A percentile compares a stretch with the other conserved stretches of the same genome.
Evolutionary conservation across 2,113 vertebrate species (phyloP).

Genomic region (Shinisaurus crocodilurus): DNA sequence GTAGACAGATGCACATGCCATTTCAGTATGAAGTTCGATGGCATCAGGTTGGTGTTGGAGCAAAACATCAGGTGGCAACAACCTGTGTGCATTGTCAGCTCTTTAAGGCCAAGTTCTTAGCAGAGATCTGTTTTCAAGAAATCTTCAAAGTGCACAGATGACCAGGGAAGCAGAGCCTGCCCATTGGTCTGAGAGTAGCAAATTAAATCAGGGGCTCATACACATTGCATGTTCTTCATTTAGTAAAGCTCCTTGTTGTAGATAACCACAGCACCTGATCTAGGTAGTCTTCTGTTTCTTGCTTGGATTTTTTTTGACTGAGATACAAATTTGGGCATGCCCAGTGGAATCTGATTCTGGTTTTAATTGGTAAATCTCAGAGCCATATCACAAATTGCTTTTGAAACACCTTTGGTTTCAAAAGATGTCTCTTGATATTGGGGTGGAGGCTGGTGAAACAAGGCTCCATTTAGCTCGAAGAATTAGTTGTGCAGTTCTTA

Average conservation of each 20-base stretch:
- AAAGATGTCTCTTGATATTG: not conserved
- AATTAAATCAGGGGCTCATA: not conserved
- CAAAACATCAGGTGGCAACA: too few species aligned
- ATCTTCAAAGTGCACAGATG: not conserved
- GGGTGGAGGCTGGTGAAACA: not conserved
- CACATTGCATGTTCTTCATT: not conserved
- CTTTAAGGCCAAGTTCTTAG: too few species aligned
- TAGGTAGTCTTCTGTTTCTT: not conserved
- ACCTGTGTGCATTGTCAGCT: not conserved
- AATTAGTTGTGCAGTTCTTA: not conserved
- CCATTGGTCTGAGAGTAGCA: not conserved
- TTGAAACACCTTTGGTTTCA: not conserved
- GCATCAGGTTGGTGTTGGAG: not conserved
- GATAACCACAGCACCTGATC: not conserved
- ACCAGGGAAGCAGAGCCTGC: not conserved
- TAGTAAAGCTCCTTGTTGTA: not conserved
- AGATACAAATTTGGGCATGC: not conserved
- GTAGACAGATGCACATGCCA: not conserved
- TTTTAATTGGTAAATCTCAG: not conserved
- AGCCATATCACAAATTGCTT: not conserved
- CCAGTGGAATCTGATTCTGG: not conserved
- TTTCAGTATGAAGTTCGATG: not conserved
- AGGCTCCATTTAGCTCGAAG: not conserved
- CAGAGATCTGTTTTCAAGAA: not conserved
- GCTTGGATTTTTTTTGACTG: not conserved